phyloP scores from a whole-genome alignment of 35 echinoderm and acorn worm species.

The Holothuria glaberrima region DNA sequence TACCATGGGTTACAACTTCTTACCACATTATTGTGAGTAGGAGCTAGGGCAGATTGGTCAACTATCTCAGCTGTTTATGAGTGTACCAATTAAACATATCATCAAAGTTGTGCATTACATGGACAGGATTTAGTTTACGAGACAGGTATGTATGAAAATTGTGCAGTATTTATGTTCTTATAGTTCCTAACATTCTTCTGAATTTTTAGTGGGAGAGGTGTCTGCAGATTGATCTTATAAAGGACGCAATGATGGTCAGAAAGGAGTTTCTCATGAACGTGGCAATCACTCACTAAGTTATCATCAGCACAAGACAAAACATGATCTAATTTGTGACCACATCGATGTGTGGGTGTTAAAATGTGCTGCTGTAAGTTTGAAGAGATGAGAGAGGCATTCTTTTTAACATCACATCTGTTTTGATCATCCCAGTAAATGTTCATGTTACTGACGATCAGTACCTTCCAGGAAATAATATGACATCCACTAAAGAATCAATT shows the following conservation, averaged over 20 bases:
- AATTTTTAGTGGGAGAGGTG: no score
- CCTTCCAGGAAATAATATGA: background rate
- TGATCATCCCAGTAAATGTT: constrained; percentile 19
- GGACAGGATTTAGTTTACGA: no score
- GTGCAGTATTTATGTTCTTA: background rate
- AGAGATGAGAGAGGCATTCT: background rate
- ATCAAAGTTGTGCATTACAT: no score
- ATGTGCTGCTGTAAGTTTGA: constrained; percentile 31
- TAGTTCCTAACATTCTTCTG: no score
- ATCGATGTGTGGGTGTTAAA: background rate
- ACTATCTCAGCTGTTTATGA: no score
- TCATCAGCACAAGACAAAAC: background rate
- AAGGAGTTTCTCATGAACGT: no score
- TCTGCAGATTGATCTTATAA: no score
- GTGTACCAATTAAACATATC: no score
- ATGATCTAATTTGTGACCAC: constrained; percentile 38
- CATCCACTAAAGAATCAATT: constrained; percentile 25
- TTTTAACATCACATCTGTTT: background rate
- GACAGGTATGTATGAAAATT: background rate
- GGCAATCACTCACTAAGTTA: background rate
- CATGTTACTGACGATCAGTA: constrained; percentile 27
- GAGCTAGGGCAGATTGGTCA: no score
- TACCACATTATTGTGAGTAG: no score
- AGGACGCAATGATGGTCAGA: no score
- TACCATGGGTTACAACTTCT: no score